A percentile compares a stretch with the other conserved stretches of the same genome.
These are phyloP conservation scores for Cataglyphis cursor DNA, from an alignment of 2,888 invertebrate species.

Conservation along the genomic window DNA sequence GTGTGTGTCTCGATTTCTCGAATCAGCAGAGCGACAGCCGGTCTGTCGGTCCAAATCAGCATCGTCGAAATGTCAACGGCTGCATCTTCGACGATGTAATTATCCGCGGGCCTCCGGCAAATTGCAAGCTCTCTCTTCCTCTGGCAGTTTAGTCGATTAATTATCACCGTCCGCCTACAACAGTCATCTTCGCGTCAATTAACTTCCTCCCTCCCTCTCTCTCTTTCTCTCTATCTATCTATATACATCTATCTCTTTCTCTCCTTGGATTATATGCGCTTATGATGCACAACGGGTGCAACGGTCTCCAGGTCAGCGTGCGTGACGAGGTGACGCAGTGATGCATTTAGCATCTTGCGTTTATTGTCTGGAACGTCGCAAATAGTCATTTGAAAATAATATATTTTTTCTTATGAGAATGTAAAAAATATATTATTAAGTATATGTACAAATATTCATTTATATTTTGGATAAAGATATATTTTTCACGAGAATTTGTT, in stretches of 20 bases:
- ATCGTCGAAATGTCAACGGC: neutral
- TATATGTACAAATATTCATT: neutral
- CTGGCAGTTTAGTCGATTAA: constrained; percentile 25
- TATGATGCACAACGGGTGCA: constrained; percentile 3
- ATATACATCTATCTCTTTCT: neutral
- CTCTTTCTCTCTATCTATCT: neutral
- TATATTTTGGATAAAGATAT: neutral
- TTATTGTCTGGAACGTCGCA: neutral
- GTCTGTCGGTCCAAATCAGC: neutral
- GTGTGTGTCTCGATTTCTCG: neutral
- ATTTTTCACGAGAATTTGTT: neutral
- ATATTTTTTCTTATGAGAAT: neutral
- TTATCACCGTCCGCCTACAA: constrained; percentile 30
- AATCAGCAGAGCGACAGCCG: neutral
- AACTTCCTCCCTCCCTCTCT: constrained; percentile 17
- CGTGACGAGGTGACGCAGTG: constrained; percentile 36
- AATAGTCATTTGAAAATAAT: neutral
- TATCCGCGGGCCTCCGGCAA: neutral
- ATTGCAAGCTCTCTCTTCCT: constrained; percentile 7
- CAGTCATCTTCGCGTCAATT: constrained; percentile 29
- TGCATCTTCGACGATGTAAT: constrained; percentile 12
- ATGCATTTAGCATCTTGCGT: constrained; percentile 43
- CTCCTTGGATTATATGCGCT: constrained; percentile 30
- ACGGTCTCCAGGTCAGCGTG: constrained; percentile 37
- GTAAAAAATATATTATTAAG: constrained; percentile 4